Evolutionary conservation across 2,888 invertebrate species (phyloP), one percentile per base, ranked within the genome.

Genomic region (Chrysolina americana): DNA sequence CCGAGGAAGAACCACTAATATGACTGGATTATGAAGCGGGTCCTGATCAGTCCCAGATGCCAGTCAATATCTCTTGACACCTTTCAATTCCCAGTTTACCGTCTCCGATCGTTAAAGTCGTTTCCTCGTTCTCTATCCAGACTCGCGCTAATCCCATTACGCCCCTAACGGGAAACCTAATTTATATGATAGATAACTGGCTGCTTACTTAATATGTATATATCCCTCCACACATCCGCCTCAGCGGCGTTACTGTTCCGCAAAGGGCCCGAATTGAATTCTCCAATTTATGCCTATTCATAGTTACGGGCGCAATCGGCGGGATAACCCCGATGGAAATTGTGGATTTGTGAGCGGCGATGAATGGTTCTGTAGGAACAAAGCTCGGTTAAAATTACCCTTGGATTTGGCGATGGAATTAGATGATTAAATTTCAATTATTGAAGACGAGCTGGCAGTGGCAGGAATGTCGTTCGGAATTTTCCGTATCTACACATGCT

Each of bases 161-260:
- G 73, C 71, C 65, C 53, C 68, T 70, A 73, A 76, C 74, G 69
- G 75, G 73, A 77, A 76, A 77, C 74, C 75, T 75, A 78, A 78
- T 78, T 79, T 75, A 75, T 75, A 72, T 77, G 79, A 79, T 77
- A 79, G 77, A 78, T 76, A 78, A 78, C 79, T 74, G 66, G 74
- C 74, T 76, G 76, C 74, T 71, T 70, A 73, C 72, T 76, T 78
- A 76, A 74, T 79, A 77, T 77, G 75, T 72, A 77, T 70, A 71
- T 50, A 62, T 66, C 70, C 70, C 65, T 64, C 48, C 71, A 47
- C 73, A 72, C 63, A 72, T 74, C 73, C 72, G 70, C 41, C 65
- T 13, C 9, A n/a, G 23, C 28, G 23, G 9, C 59, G 59, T 36
- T 59, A 28, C 59, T 59, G 28, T 59, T 23, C 59, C 59, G 59